These are phyloP conservation scores for Thymelicus lineola DNA, from an alignment of 2,888 invertebrate genomes.

Conservation along the genomic window DNA sequence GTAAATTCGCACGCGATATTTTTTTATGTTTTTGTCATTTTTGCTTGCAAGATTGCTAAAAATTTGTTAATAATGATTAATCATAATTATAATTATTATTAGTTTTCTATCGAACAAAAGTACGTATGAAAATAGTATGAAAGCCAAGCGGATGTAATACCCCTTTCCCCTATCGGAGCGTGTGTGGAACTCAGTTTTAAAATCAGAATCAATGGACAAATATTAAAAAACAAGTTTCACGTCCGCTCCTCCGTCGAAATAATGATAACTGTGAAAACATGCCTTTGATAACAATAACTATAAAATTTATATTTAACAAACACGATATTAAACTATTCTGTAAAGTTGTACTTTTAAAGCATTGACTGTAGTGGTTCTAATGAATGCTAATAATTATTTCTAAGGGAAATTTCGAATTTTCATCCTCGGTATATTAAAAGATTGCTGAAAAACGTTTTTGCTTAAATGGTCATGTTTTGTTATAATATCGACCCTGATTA, in stretches of 20 bases:
- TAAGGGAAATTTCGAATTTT: neutral
- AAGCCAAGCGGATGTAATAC: neutral
- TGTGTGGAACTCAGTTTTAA: constrained; percentile 29
- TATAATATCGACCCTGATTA: too few species aligned
- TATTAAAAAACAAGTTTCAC: constrained; percentile 13
- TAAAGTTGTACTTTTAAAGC: constrained; percentile 40
- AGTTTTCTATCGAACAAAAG: neutral
- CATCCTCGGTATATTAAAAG: neutral
- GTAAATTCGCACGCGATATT: too few species aligned
- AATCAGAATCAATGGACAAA: neutral
- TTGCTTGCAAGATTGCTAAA: too few species aligned
- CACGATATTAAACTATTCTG: constrained; percentile 28
- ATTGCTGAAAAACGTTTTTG: too few species aligned
- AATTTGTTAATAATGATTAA: too few species aligned
- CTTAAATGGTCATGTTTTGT: too few species aligned
- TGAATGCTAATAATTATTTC: neutral
- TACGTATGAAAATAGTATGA: neutral
- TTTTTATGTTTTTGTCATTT: too few species aligned
- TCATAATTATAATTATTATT: too few species aligned
- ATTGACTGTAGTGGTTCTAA: constrained; percentile 27
- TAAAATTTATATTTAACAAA: constrained; percentile 41
- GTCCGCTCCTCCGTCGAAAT: constrained; percentile 40
- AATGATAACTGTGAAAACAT: constrained; percentile 51
- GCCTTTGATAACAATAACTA: constrained; percentile 50
- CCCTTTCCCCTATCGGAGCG: neutral